A percentile compares a stretch with the other conserved stretches of the same genome.
Conservation (phyloP, 92 coral and sea anemone genomes). For the Epizoanthus fatuus region DNA sequence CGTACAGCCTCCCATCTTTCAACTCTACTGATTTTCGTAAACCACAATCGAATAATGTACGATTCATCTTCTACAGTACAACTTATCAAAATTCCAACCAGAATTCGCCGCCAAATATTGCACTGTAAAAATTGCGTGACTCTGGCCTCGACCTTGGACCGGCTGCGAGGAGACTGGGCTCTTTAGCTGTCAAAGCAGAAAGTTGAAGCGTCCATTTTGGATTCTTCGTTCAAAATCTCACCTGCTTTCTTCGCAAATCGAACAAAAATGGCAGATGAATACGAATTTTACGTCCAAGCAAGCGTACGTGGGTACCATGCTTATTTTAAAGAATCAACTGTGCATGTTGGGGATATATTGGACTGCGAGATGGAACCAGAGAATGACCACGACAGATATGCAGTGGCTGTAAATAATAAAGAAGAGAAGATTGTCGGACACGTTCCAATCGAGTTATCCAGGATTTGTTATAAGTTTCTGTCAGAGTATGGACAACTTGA, state of each 20-base stretch:
- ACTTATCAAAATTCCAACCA: constrained; percentile 9
- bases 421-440: constrained; percentile 29
- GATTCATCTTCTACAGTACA: constrained; percentile 40
- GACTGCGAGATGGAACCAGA: constrained; percentile 40
- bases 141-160: constrained; percentile 17
- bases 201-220: constrained; percentile 32
- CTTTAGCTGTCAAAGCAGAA: constrained; percentile 18
- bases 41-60: constrained; percentile 68
- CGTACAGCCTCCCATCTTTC: constrained; percentile 57
- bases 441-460: constrained; percentile 34
- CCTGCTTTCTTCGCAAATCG: constrained; percentile 40
- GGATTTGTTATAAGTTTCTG: constrained; percentile 38
- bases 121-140: constrained; percentile 24
- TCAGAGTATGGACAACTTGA: constrained; percentile 36
- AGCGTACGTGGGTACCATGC: constrained; percentile 46
- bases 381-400: constrained; percentile 51
- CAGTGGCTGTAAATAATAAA: constrained; percentile 33
- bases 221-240: constrained; percentile 42
- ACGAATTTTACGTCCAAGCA: constrained; percentile 40
- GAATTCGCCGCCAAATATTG: neutral
- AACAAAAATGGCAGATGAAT: constrained; percentile 33
- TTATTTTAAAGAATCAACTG: constrained; percentile 7
- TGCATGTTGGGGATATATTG: neutral
- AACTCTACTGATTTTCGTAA: constrained; percentile 56
- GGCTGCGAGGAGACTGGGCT: constrained; percentile 15